Base-by-base conservation (phyloP, 2,888 invertebrate species). In the Molorchus minor region DNA sequence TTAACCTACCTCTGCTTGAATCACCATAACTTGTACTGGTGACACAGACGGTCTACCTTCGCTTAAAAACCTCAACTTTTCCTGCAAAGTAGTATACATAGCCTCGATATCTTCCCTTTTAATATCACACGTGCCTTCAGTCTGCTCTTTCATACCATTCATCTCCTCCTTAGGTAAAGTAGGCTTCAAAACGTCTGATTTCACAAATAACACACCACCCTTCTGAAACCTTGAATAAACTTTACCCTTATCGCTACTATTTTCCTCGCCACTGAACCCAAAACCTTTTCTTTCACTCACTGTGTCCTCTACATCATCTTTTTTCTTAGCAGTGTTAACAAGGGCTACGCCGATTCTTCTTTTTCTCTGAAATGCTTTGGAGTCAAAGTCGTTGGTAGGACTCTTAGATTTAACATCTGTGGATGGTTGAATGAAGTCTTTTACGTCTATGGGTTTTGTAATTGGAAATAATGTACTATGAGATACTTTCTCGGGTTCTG, bases 11-110 rank as follows among this genome's bases (percentile, higher is more conserved):
- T 87, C 85, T 65, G 87, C 79, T 78, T 87, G 87, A 68, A 87
- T 85, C 38, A 83, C 79, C 83, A 87, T 85, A 20, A 82, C 76
- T 80, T 86, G 86, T 36, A 87, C 85, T 3, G 86, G 83, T 38
- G 85, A 83, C 13, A 84, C 82, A 17, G 80, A 75, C 8, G 82
- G 82, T 65, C 83, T 83, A 3, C 84, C 86, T 69, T 85, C 85
- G 17, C 83, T 82, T 49, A 87, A 75, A 75, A 86, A 87, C 61
- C 78, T 81, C 35, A 87, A 77, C 73, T 87, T 87, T 65, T 86
- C 86, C 61, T 80, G 80, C 45, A 87, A 81, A 4, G 82, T 77
- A 21, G 79, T 79, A 43, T 82, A 82, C 41, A 81, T 75, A 19
- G 76, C 75, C 53, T 80, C 80, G 13, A 84, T 73, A 47, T 80